Conservation (phyloP, 2,888 invertebrate genomes). For the Drosophila kanekoi region DNA sequence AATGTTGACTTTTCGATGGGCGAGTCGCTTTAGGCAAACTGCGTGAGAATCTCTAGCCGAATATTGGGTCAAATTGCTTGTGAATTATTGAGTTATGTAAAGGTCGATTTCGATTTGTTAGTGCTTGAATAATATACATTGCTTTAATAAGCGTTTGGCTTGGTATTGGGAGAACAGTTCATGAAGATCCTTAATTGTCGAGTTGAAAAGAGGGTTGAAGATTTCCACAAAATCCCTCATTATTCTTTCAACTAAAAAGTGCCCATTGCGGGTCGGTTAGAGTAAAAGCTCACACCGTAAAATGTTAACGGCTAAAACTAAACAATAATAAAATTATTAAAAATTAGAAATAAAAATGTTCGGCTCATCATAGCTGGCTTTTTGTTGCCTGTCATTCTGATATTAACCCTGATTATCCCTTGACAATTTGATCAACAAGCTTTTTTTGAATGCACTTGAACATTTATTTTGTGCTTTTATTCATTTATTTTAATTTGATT, state of each 20-base stretch:
- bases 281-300: no score
- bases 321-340: no score
- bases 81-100: neutral
- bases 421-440: neutral
- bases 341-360: no score
- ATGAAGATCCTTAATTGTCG: no score
- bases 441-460: neutral
- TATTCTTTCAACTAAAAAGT: no score
- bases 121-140: neutral
- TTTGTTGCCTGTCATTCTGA: neutral
- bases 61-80: conserved; percentile 25
- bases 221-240: no score
- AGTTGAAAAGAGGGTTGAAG: no score
- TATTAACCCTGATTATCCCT: neutral
- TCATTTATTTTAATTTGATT: neutral
- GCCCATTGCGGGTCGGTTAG: no score
- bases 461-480: neutral
- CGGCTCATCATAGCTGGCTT: neutral
- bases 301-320: no score
- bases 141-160: no score
- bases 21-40: neutral
- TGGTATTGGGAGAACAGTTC: no score
- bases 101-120: neutral
- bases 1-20: conserved; percentile 37
- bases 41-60: neutral